Percentiles rank a stretch among this genome's conserved stretches.
Conservation (phyloP, 2,888 invertebrate species). For the Opisthograptis luteolata region DNA sequence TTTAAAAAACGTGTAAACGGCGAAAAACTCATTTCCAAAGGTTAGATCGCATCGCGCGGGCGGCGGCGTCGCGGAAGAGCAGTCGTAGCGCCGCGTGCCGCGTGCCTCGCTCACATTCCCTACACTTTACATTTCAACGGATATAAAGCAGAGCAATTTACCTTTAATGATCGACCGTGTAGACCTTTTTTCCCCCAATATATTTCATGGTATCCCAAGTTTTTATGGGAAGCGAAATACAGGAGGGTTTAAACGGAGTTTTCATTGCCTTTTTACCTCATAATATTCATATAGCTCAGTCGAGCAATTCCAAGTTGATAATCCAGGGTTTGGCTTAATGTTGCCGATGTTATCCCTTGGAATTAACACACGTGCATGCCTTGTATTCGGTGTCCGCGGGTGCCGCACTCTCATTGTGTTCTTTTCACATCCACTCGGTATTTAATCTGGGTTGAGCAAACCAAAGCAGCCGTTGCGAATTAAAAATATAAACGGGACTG, state of each 20-base stretch:
- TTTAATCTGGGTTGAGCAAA: constrained; percentile 33
- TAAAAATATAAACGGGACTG: constrained; percentile 9
- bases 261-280: constrained; percentile 78
- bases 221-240: constrained; percentile 77
- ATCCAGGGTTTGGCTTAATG: constrained; percentile 75
- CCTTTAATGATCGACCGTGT: constrained; percentile 74
- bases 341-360: constrained; percentile 65
- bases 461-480: constrained; percentile 20
- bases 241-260: constrained; percentile 70
- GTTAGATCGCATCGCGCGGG: constrained; percentile 30
- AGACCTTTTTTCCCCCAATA: constrained; percentile 74
- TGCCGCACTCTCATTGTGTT: constrained; percentile 57
- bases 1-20: constrained; percentile 44
- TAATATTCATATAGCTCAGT: constrained; percentile 74
- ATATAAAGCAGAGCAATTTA: constrained; percentile 76
- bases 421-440: constrained; percentile 54
- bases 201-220: constrained; percentile 73
- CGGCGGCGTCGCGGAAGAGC: constrained; percentile 29
- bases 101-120: constrained; percentile 61
- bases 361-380: constrained; percentile 61
- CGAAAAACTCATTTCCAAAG: constrained; percentile 36
- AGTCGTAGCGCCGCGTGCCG: constrained; percentile 33
- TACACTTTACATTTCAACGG: constrained; percentile 69
- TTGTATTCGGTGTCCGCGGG: constrained; percentile 46
- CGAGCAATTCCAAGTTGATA: constrained; percentile 76